phyloP scores from a whole-genome alignment of 2,113 vertebrate species.

The Glareola pratincola region DNA sequence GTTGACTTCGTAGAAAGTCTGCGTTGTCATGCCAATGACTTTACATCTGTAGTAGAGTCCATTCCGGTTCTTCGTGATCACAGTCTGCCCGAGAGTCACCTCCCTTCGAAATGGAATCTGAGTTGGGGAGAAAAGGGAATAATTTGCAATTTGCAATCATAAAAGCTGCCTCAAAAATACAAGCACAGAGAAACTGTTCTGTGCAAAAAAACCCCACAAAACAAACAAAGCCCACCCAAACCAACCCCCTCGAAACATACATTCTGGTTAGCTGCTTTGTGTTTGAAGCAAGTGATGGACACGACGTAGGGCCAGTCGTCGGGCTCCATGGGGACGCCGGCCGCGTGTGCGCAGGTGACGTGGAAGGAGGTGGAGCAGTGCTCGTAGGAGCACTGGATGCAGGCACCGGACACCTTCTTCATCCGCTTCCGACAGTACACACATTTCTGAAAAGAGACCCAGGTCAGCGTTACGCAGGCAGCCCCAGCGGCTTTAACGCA shows the following conservation, averaged over 20 bases:
- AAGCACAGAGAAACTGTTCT: rapidly evolving
- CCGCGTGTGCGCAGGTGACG: constrained; percentile 91
- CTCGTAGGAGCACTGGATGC: constrained; percentile 91
- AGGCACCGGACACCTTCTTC: constrained; percentile 83
- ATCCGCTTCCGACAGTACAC: constrained; percentile 87
- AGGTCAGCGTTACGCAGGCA: neutral
- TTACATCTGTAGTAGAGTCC: constrained; percentile 89
- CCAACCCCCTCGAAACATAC: constrained; percentile 54
- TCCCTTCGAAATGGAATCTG: constrained; percentile 64
- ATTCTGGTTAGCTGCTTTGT: constrained; percentile 70
- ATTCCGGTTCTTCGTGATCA: constrained; percentile 88
- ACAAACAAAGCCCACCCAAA: neutral
- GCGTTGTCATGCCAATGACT: constrained; percentile 85
- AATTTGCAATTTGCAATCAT: too few species aligned
- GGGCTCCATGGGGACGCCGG: constrained; percentile 88
- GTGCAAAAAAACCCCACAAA: neutral
- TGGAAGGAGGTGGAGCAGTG: constrained; percentile 97
- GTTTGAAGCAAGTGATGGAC: constrained; percentile 92
- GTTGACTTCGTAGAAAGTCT: constrained; percentile 94
- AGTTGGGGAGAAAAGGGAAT: neutral
- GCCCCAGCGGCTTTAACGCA: rapidly evolving
- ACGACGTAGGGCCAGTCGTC: constrained; percentile 97
- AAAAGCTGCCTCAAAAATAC: rapidly evolving
- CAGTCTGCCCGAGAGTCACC: constrained; percentile 83
- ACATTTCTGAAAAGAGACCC: constrained; percentile 80